Evolutionary conservation across 2,113 vertebrate species (phyloP).

Genomic region (Bos taurus): DNA sequence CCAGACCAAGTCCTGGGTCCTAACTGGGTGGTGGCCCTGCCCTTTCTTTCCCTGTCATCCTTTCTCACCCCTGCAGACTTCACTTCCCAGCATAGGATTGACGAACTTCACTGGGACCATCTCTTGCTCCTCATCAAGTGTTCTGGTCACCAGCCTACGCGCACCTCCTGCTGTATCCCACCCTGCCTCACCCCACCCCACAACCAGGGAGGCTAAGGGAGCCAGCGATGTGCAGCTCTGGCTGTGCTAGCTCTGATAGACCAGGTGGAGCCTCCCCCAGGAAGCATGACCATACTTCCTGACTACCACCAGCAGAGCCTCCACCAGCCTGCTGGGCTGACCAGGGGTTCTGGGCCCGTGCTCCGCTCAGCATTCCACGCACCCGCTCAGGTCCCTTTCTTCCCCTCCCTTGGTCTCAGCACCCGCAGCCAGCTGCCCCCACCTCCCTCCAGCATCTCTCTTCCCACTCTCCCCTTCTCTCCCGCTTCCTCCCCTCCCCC

Average conservation of each 20-base stretch:
- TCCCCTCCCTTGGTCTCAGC: neutral
- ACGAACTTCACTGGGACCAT: neutral
- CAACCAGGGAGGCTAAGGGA: neutral
- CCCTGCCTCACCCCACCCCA: neutral
- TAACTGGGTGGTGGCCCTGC: too few species aligned
- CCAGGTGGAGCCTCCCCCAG: neutral
- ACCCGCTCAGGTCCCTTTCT: neutral
- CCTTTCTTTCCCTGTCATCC: neutral
- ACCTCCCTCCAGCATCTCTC: neutral
- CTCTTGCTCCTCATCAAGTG: neutral
- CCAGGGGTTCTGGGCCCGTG: neutral
- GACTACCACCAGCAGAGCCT: neutral
- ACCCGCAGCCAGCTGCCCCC: neutral
- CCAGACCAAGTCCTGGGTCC: too few species aligned
- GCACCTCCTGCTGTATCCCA: neutral
- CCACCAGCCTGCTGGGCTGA: neutral
- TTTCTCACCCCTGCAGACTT: neutral
- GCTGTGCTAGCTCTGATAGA: too few species aligned
- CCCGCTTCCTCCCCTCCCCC: neutral
- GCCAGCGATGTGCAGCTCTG: accelerated
- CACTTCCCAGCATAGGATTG: neutral
- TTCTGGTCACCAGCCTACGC: neutral
- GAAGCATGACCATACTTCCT: neutral
- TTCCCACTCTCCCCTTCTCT: neutral
- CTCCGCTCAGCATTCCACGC: neutral